Conservation (phyloP, 2,888 invertebrate species). For the Harmothoe impar region DNA sequence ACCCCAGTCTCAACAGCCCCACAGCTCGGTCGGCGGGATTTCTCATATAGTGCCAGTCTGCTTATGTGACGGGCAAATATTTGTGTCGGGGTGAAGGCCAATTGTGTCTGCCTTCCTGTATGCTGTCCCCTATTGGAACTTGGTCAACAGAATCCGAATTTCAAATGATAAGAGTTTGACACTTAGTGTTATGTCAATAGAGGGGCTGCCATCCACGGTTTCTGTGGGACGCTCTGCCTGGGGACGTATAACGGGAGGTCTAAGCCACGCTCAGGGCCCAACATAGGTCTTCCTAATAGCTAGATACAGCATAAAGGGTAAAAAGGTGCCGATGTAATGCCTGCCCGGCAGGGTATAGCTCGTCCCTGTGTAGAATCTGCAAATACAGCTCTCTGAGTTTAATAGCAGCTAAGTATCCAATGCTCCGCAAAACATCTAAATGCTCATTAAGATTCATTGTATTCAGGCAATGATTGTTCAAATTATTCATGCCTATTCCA, state of each 20-base stretch:
- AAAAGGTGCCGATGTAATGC: neutral
- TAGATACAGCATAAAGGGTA: neutral
- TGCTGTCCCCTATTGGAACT: neutral
- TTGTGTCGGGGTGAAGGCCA: conserved; percentile 33
- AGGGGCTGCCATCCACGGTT: neutral
- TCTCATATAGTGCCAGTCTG: conserved; percentile 34
- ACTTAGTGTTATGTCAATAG: conserved; percentile 25
- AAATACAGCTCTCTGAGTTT: too few relatives aligned
- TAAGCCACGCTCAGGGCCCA: neutral
- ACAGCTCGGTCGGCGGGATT: neutral
- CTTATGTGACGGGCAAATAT: conserved; percentile 30
- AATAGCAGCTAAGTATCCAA: too few relatives aligned
- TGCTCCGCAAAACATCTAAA: too few relatives aligned
- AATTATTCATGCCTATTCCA: too few relatives aligned
- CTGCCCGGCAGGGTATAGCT: too few relatives aligned
- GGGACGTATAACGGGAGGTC: neutral
- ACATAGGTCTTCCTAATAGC: neutral
- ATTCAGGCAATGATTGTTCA: too few relatives aligned
- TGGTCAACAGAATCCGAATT: conserved; percentile 29
- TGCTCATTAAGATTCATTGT: too few relatives aligned
- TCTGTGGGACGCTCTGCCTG: neutral
- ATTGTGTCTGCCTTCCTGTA: conserved; percentile 14
- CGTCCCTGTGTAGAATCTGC: too few relatives aligned
- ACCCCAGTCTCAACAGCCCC: neutral
- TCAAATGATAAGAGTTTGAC: conserved; percentile 26